These are phyloP conservation scores for Bombus fervidus DNA, from an alignment of 1,140 invertebrate genomes.

Conservation along the genomic window DNA sequence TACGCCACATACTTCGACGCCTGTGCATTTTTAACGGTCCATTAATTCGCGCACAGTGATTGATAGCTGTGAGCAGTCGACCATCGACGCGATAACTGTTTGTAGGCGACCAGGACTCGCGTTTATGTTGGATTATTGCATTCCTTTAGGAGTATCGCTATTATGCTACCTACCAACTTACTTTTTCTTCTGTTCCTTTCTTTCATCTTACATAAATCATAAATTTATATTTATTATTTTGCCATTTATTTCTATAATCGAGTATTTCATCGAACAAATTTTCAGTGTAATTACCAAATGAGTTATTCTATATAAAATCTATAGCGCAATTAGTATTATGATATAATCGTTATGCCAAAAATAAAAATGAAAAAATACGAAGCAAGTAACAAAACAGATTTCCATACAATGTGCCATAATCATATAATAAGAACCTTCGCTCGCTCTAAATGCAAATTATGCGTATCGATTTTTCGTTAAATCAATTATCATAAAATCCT, in stretches of 20 bases:
- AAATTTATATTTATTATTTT: too few relatives aligned
- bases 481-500: neutral
- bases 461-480: neutral
- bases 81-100: constrained; percentile 65
- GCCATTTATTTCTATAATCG: too few relatives aligned
- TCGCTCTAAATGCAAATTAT: neutral
- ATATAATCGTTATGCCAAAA: neutral
- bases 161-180: neutral
- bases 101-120: constrained; percentile 37
- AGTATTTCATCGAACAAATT: too few relatives aligned
- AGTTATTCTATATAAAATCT: too few relatives aligned
- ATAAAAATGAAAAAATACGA: neutral
- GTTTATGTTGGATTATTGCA: constrained; percentile 30
- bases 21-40: constrained; percentile 66
- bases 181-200: neutral
- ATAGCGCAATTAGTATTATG: too few relatives aligned
- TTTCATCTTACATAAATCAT: neutral
- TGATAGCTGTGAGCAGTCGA: constrained; percentile 59
- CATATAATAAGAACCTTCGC: too few relatives aligned
- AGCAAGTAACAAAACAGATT: neutral
- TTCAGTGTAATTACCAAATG: too few relatives aligned
- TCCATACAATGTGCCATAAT: neutral
- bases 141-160: neutral
- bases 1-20: constrained; percentile 53
- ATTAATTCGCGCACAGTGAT: constrained; percentile 63